These are phyloP conservation scores for Seriola rivoliana DNA, from an alignment of 2,113 vertebrate genomes.

Conservation along the genomic window DNA sequence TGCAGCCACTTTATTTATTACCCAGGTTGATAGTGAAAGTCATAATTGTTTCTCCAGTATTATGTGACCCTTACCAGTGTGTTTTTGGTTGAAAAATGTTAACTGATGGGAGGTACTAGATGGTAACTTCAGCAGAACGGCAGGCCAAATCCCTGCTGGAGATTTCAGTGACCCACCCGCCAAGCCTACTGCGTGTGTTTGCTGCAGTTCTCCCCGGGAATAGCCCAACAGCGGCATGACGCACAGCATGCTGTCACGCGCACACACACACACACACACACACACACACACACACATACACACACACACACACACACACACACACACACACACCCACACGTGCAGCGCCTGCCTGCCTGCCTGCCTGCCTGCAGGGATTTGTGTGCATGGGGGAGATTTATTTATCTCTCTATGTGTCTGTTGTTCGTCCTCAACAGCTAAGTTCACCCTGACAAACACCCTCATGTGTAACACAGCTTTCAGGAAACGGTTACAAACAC, in stretches of 20 bases:
- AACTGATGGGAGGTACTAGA: constrained; percentile 20
- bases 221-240: constrained; percentile 51
- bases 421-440: constrained; percentile 12
- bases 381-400: constrained; percentile 16
- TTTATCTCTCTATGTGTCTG: constrained; percentile 26
- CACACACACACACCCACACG: neutral
- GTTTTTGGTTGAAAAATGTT: neutral
- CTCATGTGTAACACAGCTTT: neutral
- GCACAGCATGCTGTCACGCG: constrained; percentile 35
- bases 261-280: neutral
- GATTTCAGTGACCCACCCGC: constrained; percentile 49
- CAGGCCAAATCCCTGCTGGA: constrained; percentile 26
- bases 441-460: constrained; percentile 1
- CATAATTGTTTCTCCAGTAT: neutral
- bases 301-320: neutral
- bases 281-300: neutral
- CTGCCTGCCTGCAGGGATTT: constrained; percentile 17
- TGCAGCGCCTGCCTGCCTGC: neutral
- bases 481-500: constrained; percentile 10
- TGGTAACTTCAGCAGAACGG: neutral
- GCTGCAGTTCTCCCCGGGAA: constrained; percentile 28
- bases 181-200: constrained; percentile 23
- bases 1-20: neutral
- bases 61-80: neutral
- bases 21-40: neutral